A percentile compares a stretch with the other conserved stretches of the same genome.
These are phyloP conservation scores for Chaetops frenatus DNA, from an alignment of 2,113 vertebrate genomes.

Conservation along the genomic window DNA sequence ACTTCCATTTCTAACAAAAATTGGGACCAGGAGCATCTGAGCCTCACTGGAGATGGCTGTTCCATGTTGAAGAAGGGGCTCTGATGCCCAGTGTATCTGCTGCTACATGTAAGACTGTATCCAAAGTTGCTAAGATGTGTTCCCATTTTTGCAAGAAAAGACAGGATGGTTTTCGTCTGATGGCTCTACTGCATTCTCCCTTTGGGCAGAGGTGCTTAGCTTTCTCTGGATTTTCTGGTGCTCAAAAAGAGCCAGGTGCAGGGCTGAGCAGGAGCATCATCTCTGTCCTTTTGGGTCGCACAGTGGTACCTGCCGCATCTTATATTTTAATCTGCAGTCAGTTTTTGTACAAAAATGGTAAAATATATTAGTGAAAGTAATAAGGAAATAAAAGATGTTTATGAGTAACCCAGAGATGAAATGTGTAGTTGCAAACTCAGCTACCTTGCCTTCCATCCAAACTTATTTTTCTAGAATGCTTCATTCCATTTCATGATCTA, in stretches of 20 bases:
- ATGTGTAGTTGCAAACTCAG: slow-evolving; percentile 38
- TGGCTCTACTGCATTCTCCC: background rate
- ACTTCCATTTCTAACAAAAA: slow-evolving; percentile 30
- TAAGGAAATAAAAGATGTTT: slow-evolving; percentile 39
- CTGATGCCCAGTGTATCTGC: slow-evolving; percentile 42
- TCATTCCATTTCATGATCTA: slow-evolving; percentile 47
- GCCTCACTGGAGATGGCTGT: slow-evolving; percentile 25
- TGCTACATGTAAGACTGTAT: slow-evolving; percentile 49
- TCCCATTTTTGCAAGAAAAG: slow-evolving; percentile 25
- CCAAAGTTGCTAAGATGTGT: background rate
- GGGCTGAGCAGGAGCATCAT: background rate
- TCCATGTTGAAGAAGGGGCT: slow-evolving; percentile 9
- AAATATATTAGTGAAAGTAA: slow-evolving; percentile 38
- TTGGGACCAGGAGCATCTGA: slow-evolving; percentile 67
- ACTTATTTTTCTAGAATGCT: slow-evolving; percentile 53
- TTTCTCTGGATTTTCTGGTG: background rate
- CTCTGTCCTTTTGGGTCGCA: slow-evolving; percentile 22
- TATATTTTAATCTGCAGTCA: slow-evolving; percentile 30
- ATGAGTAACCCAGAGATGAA: slow-evolving; percentile 40
- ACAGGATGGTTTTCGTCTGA: background rate
- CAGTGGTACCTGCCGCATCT: slow-evolving; percentile 11
- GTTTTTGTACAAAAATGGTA: slow-evolving; percentile 26
- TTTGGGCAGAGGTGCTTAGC: background rate
- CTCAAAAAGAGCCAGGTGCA: background rate
- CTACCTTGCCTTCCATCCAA: slow-evolving; percentile 37